phyloP scores from a whole-genome alignment of 1,140 invertebrate genomes.

The Acromyrmex heyeri region DNA sequence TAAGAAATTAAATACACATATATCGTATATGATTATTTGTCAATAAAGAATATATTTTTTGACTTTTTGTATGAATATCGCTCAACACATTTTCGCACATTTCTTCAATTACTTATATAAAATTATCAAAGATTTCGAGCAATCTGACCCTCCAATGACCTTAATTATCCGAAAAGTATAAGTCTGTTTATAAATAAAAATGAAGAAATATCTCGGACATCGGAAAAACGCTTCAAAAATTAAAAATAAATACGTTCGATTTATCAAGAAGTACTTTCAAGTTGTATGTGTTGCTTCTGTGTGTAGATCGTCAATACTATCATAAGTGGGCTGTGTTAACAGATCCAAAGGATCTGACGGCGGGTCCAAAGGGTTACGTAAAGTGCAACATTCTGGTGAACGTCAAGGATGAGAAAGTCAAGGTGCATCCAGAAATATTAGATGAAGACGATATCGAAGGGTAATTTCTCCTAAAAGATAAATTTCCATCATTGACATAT shows the following conservation, averaged over 20 bases:
- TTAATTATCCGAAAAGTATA: too few relatives aligned
- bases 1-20: too few relatives aligned
- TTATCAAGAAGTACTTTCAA: neutral
- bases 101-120: too few relatives aligned
- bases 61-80: too few relatives aligned
- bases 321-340: slow-evolving; percentile 93
- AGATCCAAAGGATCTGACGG: slow-evolving; percentile 89
- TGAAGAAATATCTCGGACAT: neutral
- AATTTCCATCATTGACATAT: slow-evolving; percentile 1
- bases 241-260: neutral
- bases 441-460: slow-evolving; percentile 92
- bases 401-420: slow-evolving; percentile 89
- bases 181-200: neutral
- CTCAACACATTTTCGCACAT: too few relatives aligned
- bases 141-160: too few relatives aligned
- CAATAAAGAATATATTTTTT: too few relatives aligned
- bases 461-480: slow-evolving; percentile 82
- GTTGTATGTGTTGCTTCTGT: neutral
- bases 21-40: too few relatives aligned
- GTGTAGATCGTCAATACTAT: slow-evolving; percentile 91
- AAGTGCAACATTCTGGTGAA: slow-evolving; percentile 92
- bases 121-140: too few relatives aligned
- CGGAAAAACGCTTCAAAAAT: neutral
- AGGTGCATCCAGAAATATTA: slow-evolving; percentile 87
- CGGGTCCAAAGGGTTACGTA: slow-evolving; percentile 91